Base-by-base conservation (phyloP, 2,113 vertebrate species). In the Dermatemys mawii region DNA sequence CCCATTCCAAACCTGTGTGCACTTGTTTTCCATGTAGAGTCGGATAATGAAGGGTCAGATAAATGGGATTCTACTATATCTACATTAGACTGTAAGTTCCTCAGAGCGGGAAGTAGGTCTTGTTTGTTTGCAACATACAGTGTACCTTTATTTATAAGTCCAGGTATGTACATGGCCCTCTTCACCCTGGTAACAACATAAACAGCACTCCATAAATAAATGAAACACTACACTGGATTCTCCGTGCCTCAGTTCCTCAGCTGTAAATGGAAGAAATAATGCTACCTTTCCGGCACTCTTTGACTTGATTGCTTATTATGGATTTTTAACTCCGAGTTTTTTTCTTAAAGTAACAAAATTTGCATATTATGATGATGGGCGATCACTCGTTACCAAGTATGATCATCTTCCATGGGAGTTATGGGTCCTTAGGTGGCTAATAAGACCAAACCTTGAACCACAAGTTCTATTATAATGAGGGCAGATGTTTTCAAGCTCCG, bases 121-220 rank as follows among this genome's bases (percentile, higher is more conserved):
- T 17, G 8, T 0, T 0, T 27, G 82, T 83, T 87, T 10, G 49
- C 29, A 85, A 84, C 1, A 1, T 12, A 80, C 11, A 12, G 22
- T 63, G 4, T 11, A 8, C 5, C 38, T 53, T 2, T 50, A 87
- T 29, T 79, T 94, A 63, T 35, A 63, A 32, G 35, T 63, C 35
- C 14, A 63, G 29, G 7, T 63, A 35, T 17, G 60, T 63, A 63
- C 16, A 63, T 35, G 57, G 32, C 14, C 32, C 7, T 63, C 60
- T 14, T 63, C 6, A 63, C 32, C 60, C 14, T 8, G 7, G 32
- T 35, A 63, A 17, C 60, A 63, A 35, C 29, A 63, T 32, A 35
- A 13, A 63, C 32, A 63, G 14, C 60, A 35, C 12, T 63, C 32
- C 55, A 60, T 60, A 60, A 60, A 60, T 60, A 60, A 60, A 60